phyloP scores from a whole-genome alignment of 2,888 invertebrate species.

The Meiosimyza decipiens region DNA sequence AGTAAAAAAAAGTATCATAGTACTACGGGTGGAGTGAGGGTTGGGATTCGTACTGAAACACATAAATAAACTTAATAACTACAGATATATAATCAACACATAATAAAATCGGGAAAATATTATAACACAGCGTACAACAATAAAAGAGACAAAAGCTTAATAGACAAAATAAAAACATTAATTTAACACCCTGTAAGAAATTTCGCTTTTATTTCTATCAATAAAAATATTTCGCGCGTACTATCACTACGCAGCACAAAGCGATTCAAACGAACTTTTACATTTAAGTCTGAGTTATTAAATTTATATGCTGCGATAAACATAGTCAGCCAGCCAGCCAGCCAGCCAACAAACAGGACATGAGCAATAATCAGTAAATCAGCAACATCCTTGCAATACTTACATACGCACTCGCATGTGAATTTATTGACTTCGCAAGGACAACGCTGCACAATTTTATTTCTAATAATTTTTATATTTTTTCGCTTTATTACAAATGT shows the following conservation, averaged over 20 bases:
- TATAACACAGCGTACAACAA: neutral
- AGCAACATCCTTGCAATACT: neutral
- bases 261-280: neutral
- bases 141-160: neutral
- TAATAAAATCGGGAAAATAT: neutral
- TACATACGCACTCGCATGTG: neutral
- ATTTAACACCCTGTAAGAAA: neutral
- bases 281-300: slow-evolving; percentile 6
- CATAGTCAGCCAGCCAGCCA: neutral
- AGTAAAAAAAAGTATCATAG: too few relatives aligned
- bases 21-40: too few relatives aligned
- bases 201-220: neutral
- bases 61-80: neutral
- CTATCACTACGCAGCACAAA: neutral
- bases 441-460: slow-evolving; percentile 4
- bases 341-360: neutral
- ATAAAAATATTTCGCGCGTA: neutral
- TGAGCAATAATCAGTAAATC: slow-evolving; percentile 18
- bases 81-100: neutral
- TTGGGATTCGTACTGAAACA: too few relatives aligned
- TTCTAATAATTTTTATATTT: slow-evolving; percentile 25
- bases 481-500: neutral
- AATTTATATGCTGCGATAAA: slow-evolving; percentile 18
- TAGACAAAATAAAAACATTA: slow-evolving; percentile 16
- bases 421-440: neutral